phyloP scores from a whole-genome alignment of 2,797 vertebrate species.

The Paedocypris micromegethes region DNA sequence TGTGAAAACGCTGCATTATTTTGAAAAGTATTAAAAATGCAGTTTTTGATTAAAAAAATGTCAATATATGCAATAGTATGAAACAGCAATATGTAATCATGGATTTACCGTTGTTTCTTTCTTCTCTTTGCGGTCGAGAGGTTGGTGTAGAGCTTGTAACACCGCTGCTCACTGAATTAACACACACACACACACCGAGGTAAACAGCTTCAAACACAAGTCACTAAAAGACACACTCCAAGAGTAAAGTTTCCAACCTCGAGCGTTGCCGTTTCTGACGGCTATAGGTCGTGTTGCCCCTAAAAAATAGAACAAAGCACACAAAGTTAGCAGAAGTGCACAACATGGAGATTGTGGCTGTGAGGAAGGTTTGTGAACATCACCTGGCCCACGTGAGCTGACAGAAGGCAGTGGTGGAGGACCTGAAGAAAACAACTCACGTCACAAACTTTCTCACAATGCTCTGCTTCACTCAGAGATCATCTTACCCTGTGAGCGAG shows the following conservation, averaged over 20 bases:
- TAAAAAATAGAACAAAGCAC: not conserved
- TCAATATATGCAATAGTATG: too few species aligned
- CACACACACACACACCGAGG: not conserved
- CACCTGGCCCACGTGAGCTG: constrained; percentile 53
- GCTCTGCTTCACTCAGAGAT: not conserved
- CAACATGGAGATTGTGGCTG: not conserved
- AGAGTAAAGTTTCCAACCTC: constrained; percentile 28
- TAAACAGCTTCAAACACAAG: not conserved
- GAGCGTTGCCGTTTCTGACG: constrained; percentile 60
- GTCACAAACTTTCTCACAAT: constrained; percentile 15
- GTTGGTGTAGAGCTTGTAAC: constrained; percentile 52
- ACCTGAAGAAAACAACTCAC: constrained; percentile 44
- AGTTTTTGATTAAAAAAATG: too few species aligned
- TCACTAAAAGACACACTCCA: too few species aligned
- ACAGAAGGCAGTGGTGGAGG: constrained; percentile 49
- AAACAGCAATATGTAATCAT: too few species aligned
- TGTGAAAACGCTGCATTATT: too few species aligned
- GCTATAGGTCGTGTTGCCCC: constrained; percentile 24
- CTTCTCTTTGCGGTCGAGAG: constrained; percentile 48
- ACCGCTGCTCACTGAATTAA: constrained; percentile 48
- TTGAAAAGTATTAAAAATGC: too few species aligned
- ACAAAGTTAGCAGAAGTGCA: not conserved
- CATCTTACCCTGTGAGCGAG: constrained; percentile 53
- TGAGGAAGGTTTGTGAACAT: constrained; percentile 22
- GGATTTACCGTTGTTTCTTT: constrained; percentile 47